Percentiles rank a stretch among this genome's conserved stretches.
These are phyloP conservation scores for Gobiocypris rarus DNA, from an alignment of 2,113 vertebrate species.

Conservation along the genomic window DNA sequence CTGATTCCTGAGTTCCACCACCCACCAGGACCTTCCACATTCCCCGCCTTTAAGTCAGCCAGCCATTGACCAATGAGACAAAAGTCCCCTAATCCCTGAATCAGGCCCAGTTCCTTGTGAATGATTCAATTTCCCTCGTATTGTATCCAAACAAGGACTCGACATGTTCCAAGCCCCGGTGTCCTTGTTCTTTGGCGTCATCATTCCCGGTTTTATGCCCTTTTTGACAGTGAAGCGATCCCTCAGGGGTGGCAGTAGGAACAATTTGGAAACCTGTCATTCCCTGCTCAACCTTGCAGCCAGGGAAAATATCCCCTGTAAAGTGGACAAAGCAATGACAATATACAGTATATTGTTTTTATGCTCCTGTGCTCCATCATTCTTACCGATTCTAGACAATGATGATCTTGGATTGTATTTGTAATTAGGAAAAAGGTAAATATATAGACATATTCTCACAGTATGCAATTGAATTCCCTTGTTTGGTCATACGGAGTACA, in stretches of 20 bases:
- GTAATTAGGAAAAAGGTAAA: background rate
- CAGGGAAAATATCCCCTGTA: constrained; percentile 2
- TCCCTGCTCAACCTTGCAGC: background rate
- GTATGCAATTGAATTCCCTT: background rate
- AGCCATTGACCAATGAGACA: constrained; percentile 57
- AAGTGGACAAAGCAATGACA: constrained; percentile 1
- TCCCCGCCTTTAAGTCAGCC: constrained; percentile 52
- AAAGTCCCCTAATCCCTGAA: constrained; percentile 60
- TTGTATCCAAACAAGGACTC: constrained; percentile 55
- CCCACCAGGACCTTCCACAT: constrained; percentile 53
- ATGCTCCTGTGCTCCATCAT: background rate
- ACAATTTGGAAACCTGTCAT: constrained; percentile 40
- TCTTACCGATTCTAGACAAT: background rate
- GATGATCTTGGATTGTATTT: background rate
- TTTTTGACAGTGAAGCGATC: constrained; percentile 39
- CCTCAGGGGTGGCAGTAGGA: constrained; percentile 23
- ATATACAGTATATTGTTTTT: background rate
- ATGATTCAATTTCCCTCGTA: constrained; percentile 64
- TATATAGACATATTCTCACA: background rate
- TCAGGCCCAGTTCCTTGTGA: constrained; percentile 52
- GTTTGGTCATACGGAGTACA: background rate
- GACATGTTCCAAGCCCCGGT: constrained; percentile 30
- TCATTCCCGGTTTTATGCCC: background rate
- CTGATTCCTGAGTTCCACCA: constrained; percentile 24
- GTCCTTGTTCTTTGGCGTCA: constrained; percentile 48